phyloP scores from a whole-genome alignment of 2,888 invertebrate genomes.

The Folsomia candida region DNA sequence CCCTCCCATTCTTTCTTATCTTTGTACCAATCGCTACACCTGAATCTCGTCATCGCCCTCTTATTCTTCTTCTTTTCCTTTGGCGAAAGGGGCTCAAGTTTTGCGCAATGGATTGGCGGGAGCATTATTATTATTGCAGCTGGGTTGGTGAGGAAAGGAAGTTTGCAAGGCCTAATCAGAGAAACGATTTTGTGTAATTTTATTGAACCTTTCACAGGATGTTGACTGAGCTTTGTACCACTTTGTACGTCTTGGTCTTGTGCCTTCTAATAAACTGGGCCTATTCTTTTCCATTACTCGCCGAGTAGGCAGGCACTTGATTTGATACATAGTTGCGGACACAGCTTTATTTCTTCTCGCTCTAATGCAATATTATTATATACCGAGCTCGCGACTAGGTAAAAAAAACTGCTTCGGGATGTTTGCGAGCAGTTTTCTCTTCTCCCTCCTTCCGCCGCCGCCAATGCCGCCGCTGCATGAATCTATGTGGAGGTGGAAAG shows the following conservation, averaged over 20 bases:
- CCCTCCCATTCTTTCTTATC: not conserved
- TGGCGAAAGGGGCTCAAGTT: not conserved
- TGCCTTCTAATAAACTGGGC: too few species aligned
- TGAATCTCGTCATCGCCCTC: not conserved
- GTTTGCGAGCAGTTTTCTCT: not conserved
- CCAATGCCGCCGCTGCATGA: not conserved
- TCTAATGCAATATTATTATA: not conserved
- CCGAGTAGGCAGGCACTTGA: too few species aligned
- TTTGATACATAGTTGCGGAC: not conserved
- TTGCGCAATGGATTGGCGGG: not conserved
- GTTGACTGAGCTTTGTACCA: not conserved
- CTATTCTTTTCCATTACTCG: too few species aligned
- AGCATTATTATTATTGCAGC: conserved; percentile 12
- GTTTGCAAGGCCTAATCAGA: not conserved
- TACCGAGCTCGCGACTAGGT: not conserved
- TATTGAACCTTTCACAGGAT: conserved; percentile 6
- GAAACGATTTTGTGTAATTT: conserved; percentile 6
- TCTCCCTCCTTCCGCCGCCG: not conserved
- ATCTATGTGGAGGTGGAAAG: not conserved
- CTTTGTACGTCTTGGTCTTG: not conserved
- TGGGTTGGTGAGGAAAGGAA: not conserved
- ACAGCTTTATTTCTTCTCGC: not conserved
- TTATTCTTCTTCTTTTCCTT: too few species aligned
- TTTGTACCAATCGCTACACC: not conserved
- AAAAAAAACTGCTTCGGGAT: not conserved